These are phyloP conservation scores for Calycopis cecrops DNA, from an alignment of 1,140 invertebrate genomes.

Conservation along the genomic window DNA sequence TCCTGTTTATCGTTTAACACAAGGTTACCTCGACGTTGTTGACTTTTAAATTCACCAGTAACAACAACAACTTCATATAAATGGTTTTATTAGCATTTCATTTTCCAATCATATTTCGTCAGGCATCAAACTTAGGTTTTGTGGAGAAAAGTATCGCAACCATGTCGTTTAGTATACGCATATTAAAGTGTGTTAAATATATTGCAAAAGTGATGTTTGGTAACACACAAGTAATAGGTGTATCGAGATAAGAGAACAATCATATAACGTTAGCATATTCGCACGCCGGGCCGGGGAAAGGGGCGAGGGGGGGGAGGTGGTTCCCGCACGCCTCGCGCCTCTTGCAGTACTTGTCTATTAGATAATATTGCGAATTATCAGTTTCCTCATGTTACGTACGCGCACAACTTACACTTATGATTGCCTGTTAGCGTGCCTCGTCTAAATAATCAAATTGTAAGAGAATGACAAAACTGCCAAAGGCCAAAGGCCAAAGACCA, in stretches of 20 bases:
- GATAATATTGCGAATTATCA: constrained; percentile 50
- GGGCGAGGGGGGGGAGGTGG: neutral
- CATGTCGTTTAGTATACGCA: neutral
- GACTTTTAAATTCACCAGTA: neutral
- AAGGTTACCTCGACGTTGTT: neutral
- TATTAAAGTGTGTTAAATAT: constrained; percentile 14
- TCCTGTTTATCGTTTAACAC: constrained; percentile 24
- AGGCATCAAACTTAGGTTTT: too few relatives aligned
- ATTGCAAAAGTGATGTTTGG: constrained; percentile 19
- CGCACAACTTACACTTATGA: constrained; percentile 30
- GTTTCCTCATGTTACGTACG: constrained; percentile 60
- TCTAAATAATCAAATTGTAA: constrained; percentile 20
- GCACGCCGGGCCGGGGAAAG: neutral
- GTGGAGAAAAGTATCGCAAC: neutral
- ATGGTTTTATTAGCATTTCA: too few relatives aligned
- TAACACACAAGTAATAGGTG: constrained; percentile 24
- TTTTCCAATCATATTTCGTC: too few relatives aligned
- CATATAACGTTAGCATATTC: constrained; percentile 20
- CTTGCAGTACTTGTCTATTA: constrained; percentile 32
- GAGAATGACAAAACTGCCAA: constrained; percentile 5
- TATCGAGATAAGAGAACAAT: constrained; percentile 30
- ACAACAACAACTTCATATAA: neutral
- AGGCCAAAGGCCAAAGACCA: too few relatives aligned
- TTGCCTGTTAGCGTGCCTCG: constrained; percentile 32
- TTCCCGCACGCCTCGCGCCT: constrained; percentile 10